Conservation (phyloP, 2,113 vertebrate genomes). For the Picathartes gymnocephalus region DNA sequence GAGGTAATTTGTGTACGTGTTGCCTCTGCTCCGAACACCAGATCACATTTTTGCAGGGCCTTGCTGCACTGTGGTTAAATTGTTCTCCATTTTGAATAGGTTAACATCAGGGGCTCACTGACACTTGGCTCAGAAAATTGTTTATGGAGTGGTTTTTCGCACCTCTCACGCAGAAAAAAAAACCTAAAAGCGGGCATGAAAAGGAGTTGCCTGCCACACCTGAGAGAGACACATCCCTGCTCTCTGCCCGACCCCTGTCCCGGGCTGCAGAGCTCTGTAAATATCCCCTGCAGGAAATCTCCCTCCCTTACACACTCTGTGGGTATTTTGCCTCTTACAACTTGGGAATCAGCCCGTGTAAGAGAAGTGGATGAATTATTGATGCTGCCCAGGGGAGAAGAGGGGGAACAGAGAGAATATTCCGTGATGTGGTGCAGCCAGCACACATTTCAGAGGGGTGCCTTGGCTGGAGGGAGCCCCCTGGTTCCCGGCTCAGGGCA, state of each 20-base stretch:
- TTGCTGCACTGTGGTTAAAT: background rate
- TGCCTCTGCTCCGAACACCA: background rate
- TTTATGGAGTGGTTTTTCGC: background rate
- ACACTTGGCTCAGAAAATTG: background rate
- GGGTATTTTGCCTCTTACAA: background rate
- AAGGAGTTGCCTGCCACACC: background rate
- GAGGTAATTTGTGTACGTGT: fast-evolving
- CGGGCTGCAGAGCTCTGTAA: background rate
- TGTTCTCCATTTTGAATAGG: background rate
- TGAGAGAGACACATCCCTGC: background rate
- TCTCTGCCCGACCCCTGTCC: background rate
- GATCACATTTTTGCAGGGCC: background rate
- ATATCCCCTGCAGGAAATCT: background rate
- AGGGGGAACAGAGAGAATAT: conserved; percentile 22
- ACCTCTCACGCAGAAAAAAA: background rate
- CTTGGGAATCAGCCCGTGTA: background rate
- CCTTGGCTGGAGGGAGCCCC: background rate
- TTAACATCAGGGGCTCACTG: background rate
- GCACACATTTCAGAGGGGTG: background rate
- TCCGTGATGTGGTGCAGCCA: background rate
- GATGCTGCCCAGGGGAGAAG: background rate
- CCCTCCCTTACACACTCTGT: background rate
- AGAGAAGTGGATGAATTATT: conserved; percentile 5
- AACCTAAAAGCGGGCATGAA: background rate
- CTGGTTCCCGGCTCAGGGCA: background rate